Base-by-base conservation (phyloP, 1,140 invertebrate genomes). In the Chironomus striatipennis region DNA sequence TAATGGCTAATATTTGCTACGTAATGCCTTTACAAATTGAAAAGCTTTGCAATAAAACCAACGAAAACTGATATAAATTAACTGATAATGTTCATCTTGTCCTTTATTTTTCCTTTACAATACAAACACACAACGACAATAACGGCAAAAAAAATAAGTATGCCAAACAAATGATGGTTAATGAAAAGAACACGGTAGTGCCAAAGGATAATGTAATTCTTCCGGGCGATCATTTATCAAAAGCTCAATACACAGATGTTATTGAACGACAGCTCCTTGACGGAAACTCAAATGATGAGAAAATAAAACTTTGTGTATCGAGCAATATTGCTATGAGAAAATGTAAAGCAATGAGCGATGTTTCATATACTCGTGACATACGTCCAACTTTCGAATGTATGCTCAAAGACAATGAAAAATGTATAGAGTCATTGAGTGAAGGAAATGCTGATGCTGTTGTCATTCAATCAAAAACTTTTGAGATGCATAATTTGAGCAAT, bases 171-270 rank as follows among this genome's bases (percentile, higher is more conserved):
- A 79, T 90, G 77, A 79, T 86, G 15, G 79, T 89, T 73, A 81
- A 83, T 73, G 81, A 84, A 0, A 87, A 87, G 20, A 86, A 86
- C 2, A 76, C 86, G 8, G 83, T 86, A 0, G 86, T 89, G 0
- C 86, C 87, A 12, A 86, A 90, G 75, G 87, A 86, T 76, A 85
- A 87, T n/a, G 83, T 86, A 0, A 85, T 89, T 8, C 84, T 84
- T 47, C 89, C 90, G 0, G 82, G 83, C 9, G 83, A 88, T 43
- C 91, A 91, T 75, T 80, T 92, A 74, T 86, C 85, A 75, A 87
- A 88, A 76, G 88, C 90, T 2, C 91, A 92, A 80, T 93, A 92
- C 78, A 86, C 88, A 65, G 88, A 91, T 77, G 90, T 93, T n/a
- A 91, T 94, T 76, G 91, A 92, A 77, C 86, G 91, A 21, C 81